Evolutionary conservation across 2,888 invertebrate genomes (phyloP).

Genomic region (Eristalis intricaria): DNA sequence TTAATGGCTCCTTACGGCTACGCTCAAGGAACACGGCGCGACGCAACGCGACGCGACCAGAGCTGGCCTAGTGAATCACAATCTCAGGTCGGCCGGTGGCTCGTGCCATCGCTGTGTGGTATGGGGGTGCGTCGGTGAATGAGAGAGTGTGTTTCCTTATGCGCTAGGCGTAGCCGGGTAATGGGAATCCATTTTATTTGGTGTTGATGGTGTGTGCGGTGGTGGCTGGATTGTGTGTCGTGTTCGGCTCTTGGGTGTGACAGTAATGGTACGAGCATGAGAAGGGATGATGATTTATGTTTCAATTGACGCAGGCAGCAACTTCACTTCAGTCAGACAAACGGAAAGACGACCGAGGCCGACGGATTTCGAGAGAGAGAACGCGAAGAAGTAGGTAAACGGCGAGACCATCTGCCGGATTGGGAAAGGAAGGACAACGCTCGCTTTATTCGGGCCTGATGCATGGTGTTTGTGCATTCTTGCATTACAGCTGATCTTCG

Average conservation of each 20-base stretch:
- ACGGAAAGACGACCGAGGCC: slow-evolving; percentile 12
- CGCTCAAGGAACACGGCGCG: slow-evolving; percentile 27
- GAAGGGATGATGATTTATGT: slow-evolving; percentile 65
- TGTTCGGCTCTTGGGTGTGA: slow-evolving; percentile 24
- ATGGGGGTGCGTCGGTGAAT: slow-evolving; percentile 36
- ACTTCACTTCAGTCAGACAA: neutral
- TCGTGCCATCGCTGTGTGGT: slow-evolving; percentile 52
- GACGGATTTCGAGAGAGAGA: neutral
- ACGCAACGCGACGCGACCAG: neutral
- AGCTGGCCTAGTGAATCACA: slow-evolving; percentile 54
- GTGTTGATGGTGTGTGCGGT: slow-evolving; percentile 63
- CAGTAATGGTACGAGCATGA: slow-evolving; percentile 44
- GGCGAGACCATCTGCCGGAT: slow-evolving; percentile 58
- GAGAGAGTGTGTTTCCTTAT: slow-evolving; percentile 39
- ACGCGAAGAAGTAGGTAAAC: slow-evolving; percentile 38
- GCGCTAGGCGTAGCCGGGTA: slow-evolving; percentile 50
- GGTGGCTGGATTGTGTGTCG: slow-evolving; percentile 45
- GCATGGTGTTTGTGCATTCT: slow-evolving; percentile 53
- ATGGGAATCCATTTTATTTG: slow-evolving; percentile 66
- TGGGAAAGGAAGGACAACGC: slow-evolving; percentile 55
- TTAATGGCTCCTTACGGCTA: slow-evolving; percentile 65
- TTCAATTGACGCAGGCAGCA: slow-evolving; percentile 53
- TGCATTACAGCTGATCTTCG: slow-evolving; percentile 56
- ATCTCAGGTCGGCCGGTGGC: slow-evolving; percentile 32
- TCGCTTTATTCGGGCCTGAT: neutral